Evolutionary conservation across 1,140 invertebrate genomes (phyloP).

Genomic region (Musca vetustissima): DNA sequence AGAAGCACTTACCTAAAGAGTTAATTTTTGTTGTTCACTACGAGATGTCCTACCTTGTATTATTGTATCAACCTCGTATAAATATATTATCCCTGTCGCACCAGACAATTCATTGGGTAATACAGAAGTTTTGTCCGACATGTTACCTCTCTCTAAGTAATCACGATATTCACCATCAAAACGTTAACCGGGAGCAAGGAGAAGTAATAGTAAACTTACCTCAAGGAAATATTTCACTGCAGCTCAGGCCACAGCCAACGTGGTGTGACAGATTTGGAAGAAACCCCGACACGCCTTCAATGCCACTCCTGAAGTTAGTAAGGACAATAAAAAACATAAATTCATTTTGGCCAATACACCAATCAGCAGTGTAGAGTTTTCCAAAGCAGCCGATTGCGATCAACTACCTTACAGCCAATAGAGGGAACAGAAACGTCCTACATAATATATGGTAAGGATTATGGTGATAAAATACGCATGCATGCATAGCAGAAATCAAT

Average conservation of each 20-base stretch:
- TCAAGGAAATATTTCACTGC: slow-evolving; percentile 37
- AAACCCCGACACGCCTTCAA: slow-evolving; percentile 35
- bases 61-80: too few species aligned
- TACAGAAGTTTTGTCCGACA: background rate
- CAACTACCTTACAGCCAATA: slow-evolving; percentile 35
- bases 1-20: too few species aligned
- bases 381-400: slow-evolving; percentile 36
- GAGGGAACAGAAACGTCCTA: slow-evolving; percentile 1
- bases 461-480: slow-evolving; percentile 67
- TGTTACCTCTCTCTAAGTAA: slow-evolving; percentile 25
- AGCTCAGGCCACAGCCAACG: slow-evolving; percentile 23
- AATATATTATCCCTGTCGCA: background rate
- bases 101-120: background rate
- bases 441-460: slow-evolving; percentile 58
- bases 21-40: too few species aligned
- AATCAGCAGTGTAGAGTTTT: slow-evolving; percentile 35
- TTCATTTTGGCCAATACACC: slow-evolving; percentile 32
- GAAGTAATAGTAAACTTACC: slow-evolving; percentile 47
- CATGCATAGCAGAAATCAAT: slow-evolving; percentile 79
- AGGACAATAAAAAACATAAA: slow-evolving; percentile 39
- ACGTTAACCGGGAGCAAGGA: slow-evolving; percentile 39
- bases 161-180: slow-evolving; percentile 37
- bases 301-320: slow-evolving; percentile 34
- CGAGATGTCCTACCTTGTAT: too few species aligned
- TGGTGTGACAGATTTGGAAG: slow-evolving; percentile 34